Evolutionary conservation across 2,888 invertebrate genomes (phyloP), one percentile per base, ranked within the genome.

Genomic region (Orthosia gracilis): DNA sequence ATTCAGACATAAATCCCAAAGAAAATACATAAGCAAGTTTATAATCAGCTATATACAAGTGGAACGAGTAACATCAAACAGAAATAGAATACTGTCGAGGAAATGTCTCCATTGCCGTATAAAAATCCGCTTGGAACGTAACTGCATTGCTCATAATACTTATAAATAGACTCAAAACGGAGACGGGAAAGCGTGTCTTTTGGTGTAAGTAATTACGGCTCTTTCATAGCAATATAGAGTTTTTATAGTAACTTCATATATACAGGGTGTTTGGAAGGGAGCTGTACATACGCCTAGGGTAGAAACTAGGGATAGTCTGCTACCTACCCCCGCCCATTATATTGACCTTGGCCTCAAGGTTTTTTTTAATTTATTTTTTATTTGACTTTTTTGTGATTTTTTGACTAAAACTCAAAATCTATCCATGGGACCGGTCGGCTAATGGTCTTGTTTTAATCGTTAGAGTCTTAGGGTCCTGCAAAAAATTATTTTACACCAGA

Each of bases 111-210:
- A 7, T 59, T 17, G 7, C 40, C 15, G 40, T 55, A 45, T 64
- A 80, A 65, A 78, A 61, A 54, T 49, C 26, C 12, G 59, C 54
- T 76, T 64, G 13, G 23, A 63, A 13, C 21, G 15, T 79, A 58
- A 76, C 79, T 79, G 63, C 72, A 71, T 63, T 78, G 59, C 69
- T 61, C 74, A 68, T 77, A 77, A 68, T 57, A 5, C 9, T 31
- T 52, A 58, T 76, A 79, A 78, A 57, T 31, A 23, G 57, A 40
- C 18, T 52, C 31, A 52, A 55, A 71, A 63, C 1, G 45, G 23
- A 23, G 31, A 78, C 47, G 45, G 4, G 3, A 78, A 62, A 23
- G 23, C 40, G 23, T 17, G 21, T 61, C 72, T 79, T 79, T 79
- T 72, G 40, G 17, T 49, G 17, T 47, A 57, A 57, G 52, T 58